These are phyloP conservation scores for Cryptocephalus moraei DNA, from an alignment of 2,888 invertebrate genomes.

Conservation along the genomic window DNA sequence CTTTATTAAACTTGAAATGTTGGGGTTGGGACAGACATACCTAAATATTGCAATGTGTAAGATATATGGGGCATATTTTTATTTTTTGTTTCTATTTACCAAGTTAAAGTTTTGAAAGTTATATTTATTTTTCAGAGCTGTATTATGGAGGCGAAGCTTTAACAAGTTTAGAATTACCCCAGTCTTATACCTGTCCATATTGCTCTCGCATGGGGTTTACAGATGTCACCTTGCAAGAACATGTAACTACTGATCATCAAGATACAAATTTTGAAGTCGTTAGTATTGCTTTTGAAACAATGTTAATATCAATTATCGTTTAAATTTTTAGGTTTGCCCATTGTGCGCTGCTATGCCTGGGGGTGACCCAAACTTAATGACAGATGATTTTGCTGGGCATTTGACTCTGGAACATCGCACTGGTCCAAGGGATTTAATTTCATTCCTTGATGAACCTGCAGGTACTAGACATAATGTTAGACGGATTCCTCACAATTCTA, in stretches of 20 bases:
- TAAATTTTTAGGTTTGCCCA: constrained; percentile 74
- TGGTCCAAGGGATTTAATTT: constrained; percentile 77
- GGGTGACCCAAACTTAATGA: constrained; percentile 94
- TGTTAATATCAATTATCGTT: neutral
- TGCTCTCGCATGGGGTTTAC: constrained; percentile 96
- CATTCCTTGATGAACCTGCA: constrained; percentile 86
- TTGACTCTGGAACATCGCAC: constrained; percentile 84
- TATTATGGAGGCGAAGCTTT: constrained; percentile 94
- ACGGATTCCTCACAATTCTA: constrained; percentile 33
- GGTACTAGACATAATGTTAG: constrained; percentile 43
- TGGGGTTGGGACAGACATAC: no score
- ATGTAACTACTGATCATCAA: constrained; percentile 83
- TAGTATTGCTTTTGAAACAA: constrained; percentile 25
- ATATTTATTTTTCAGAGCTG: constrained; percentile 53
- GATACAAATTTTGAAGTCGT: constrained; percentile 87
- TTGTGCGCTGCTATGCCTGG: constrained; percentile 94
- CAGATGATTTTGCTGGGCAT: constrained; percentile 96
- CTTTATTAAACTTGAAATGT: no score
- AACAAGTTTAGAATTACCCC: constrained; percentile 81
- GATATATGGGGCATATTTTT: no score
- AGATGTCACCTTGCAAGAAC: constrained; percentile 82
- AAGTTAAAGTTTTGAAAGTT: no score
- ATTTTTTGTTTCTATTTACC: no score
- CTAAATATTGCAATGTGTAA: no score
- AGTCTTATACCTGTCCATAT: constrained; percentile 95